Base-by-base conservation (phyloP, 1,140 invertebrate species). In the Pseudomyrmex sp. region DNA sequence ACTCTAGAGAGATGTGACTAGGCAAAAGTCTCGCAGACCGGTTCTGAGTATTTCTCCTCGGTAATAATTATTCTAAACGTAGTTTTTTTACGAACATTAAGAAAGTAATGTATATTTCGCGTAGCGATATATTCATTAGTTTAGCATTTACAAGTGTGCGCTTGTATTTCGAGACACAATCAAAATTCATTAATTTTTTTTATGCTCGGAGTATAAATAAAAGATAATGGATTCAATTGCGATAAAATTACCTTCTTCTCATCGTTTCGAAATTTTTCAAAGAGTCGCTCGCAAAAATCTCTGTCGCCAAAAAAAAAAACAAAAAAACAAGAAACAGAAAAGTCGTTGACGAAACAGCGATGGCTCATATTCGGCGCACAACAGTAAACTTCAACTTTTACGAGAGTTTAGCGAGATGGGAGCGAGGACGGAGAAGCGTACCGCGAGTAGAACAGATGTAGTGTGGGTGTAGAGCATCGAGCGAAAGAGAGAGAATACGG, bases 391-490 rank as follows among this genome's bases (percentile, higher is more conserved):
- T 84, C 70, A 84, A 72, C 61, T 90, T 35, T 90, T 88, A 88
- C 75, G 90, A 91, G 85, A 80, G 83, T 82, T 75, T 62, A 75
- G 79, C 65, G 65, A 86, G 63, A 76, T 35, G 35, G 85, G 84
- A 62, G 44, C 58, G 80, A 56, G 65, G 62, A 9, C 74, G 74
- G 52, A 52, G 72, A 75, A 65, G 66, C n/a, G 18, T 59, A 77
- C 35, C 48, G 87, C 73, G 77, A 62, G 85, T 82, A 84, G 88
- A 91, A 91, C 90, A 91, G 83, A 92, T 91, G 91, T 90, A 91
- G 91, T 87, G 93, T 93, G 92, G 92, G 93, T 92, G 93, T 92
- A 90, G 70, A 89, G 86, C 82, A 66, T 63, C 87, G 88, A 88
- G 23, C 50, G 54, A 79, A 62, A 61, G 46, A 73, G 69, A 82